Evolutionary conservation across 2,113 vertebrate genomes (phyloP).

Genomic region (Bolborhynchus lineola): DNA sequence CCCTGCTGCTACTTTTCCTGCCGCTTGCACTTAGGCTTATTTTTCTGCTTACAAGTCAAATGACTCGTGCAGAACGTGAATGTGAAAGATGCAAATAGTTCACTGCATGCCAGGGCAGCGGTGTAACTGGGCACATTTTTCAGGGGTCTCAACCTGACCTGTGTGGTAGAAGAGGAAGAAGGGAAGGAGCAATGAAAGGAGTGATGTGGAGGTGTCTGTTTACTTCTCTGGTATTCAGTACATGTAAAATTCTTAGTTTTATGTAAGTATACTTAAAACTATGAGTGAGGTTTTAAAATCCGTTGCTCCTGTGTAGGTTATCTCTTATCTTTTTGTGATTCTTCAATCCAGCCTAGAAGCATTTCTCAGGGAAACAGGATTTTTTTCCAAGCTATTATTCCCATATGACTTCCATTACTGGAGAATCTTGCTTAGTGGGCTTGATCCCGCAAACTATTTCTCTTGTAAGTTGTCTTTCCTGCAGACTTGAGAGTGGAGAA

Average conservation of each 20-base stretch:
- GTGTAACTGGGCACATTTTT: not conserved
- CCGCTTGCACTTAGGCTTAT: not conserved
- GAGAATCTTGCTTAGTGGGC: not conserved
- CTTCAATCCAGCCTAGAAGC: not conserved
- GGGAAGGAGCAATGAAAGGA: not conserved
- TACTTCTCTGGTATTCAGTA: not conserved
- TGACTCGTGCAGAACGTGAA: not conserved
- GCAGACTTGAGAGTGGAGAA: not conserved
- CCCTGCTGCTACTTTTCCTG: not conserved
- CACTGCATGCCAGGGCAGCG: not conserved
- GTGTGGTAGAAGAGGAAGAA: not conserved
- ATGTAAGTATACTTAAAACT: not conserved
- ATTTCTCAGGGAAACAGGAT: not conserved
- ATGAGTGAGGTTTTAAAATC: not conserved
- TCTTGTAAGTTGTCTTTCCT: not conserved
- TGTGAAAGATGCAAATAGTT: not conserved
- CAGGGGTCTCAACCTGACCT: not conserved
- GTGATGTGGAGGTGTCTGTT: not conserved
- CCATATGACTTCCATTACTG: not conserved
- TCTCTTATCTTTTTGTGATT: not conserved
- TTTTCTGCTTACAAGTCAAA: not conserved
- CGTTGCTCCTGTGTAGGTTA: not conserved
- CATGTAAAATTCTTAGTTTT: not conserved
- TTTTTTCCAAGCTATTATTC: not conserved
- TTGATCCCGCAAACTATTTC: not conserved